Percentiles rank a stretch among this genome's conserved stretches.
Conservation (phyloP, 2,113 vertebrate species). For the Sorex araneus region DNA sequence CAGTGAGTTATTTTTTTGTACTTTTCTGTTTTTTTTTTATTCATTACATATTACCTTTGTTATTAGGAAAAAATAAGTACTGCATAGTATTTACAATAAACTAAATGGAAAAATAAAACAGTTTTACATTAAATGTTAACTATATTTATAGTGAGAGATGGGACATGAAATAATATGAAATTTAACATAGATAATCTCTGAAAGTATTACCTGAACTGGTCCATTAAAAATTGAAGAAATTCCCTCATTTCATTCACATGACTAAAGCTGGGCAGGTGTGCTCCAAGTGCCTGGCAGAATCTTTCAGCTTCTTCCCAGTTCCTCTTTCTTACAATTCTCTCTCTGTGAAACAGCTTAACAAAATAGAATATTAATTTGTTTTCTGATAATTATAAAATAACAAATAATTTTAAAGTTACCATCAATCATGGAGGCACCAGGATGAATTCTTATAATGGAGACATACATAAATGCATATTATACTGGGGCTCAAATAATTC, state of each 20-base stretch:
- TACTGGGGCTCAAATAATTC: neutral
- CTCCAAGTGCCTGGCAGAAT: slow-evolving; percentile 95
- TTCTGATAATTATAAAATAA: slow-evolving; percentile 45
- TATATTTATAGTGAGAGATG: slow-evolving; percentile 1
- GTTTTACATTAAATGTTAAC: slow-evolving; percentile 56
- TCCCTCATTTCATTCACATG: slow-evolving; percentile 89
- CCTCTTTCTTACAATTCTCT: slow-evolving; percentile 94
- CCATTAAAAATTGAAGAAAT: slow-evolving; percentile 90
- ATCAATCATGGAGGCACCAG: neutral
- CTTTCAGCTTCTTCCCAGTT: slow-evolving; percentile 96
- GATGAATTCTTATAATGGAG: neutral
- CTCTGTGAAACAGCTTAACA: slow-evolving; percentile 94
- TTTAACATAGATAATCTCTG: slow-evolving; percentile 50
- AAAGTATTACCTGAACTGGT: slow-evolving; percentile 91
- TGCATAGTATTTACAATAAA: neutral
- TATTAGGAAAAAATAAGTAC: slow-evolving; percentile 20
- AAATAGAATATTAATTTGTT: slow-evolving; percentile 52
- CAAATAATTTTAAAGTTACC: neutral
- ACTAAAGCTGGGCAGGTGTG: slow-evolving; percentile 94
- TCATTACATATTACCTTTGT: slow-evolving; percentile 25
- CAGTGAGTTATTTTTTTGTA: neutral
- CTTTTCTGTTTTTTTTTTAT: slow-evolving; percentile 49
- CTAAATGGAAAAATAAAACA: slow-evolving; percentile 26
- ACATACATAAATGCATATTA: neutral
- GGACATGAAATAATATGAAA: neutral